phyloP scores from a whole-genome alignment of 2,113 vertebrate species.

The Leucosticte australis region DNA sequence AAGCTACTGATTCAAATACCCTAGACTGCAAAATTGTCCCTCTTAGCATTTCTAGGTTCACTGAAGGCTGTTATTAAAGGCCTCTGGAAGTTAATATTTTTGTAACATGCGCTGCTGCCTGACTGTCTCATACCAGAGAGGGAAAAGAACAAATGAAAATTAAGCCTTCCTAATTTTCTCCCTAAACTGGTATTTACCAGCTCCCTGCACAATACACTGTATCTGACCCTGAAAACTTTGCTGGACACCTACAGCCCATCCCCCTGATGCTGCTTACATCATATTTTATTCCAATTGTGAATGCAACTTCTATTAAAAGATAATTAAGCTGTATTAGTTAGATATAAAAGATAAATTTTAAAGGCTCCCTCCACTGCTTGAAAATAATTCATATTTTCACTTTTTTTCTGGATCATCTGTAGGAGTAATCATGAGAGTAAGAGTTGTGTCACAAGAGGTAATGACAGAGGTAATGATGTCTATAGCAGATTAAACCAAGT shows the following conservation, averaged over 20 bases:
- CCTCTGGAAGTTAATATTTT: conserved; percentile 1
- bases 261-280: not conserved
- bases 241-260: not conserved
- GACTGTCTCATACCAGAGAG: not conserved
- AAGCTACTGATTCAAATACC: conserved; percentile 47
- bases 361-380: not conserved
- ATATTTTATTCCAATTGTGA: not conserved
- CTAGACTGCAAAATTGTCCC: conserved; percentile 29
- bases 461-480: not conserved
- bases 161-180: not conserved
- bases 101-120: not conserved
- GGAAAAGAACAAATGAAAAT: not conserved
- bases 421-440: not conserved
- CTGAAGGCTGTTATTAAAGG: conserved; percentile 41
- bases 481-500: not conserved
- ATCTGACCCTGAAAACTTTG: not conserved
- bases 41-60: conserved; percentile 19
- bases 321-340: not conserved
- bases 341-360: not conserved
- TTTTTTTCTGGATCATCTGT: not conserved
- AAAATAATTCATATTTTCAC: not conserved
- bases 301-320: not conserved
- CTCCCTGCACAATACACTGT: not conserved
- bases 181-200: not conserved
- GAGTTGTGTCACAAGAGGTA: not conserved